These are phyloP conservation scores for Mugil cephalus DNA, from an alignment of 2,113 vertebrate genomes.

Conservation along the genomic window DNA sequence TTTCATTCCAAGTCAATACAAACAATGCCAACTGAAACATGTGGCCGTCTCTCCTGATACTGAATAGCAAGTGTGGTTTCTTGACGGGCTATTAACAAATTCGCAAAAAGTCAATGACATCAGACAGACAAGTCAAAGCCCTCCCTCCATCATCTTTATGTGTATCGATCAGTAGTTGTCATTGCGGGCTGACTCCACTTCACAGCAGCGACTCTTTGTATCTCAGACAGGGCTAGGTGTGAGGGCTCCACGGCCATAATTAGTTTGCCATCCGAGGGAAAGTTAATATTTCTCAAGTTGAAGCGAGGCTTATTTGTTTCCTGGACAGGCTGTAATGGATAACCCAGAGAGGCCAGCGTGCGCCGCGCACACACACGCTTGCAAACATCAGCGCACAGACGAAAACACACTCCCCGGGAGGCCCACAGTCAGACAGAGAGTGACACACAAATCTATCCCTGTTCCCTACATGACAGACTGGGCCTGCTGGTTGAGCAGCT, in stretches of 20 bases:
- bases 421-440: conserved; percentile 74
- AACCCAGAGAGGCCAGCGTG: conserved; percentile 60
- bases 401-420: conserved; percentile 70
- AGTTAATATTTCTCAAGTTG: conserved; percentile 80
- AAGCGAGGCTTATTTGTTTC: conserved; percentile 78
- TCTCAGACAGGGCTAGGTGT: conserved; percentile 29
- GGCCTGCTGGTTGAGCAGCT: conserved; percentile 70
- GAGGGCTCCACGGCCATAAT: conserved; percentile 61
- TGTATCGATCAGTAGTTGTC: conserved; percentile 56
- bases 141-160: conserved; percentile 27
- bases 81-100: conserved; percentile 13
- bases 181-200: conserved; percentile 36
- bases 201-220: conserved; percentile 28
- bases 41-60: background rate
- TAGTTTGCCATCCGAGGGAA: conserved; percentile 71
- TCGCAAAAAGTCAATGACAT: conserved; percentile 20
- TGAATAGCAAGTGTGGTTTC: background rate
- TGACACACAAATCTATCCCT: conserved; percentile 81
- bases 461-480: conserved; percentile 68
- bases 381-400: conserved; percentile 42
- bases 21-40: too few species aligned
- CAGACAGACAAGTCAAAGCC: conserved; percentile 23
- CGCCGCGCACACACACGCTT: conserved; percentile 32
- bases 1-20: too few species aligned
- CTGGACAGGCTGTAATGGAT: conserved; percentile 80